Percentiles rank a stretch among this genome's conserved stretches.
phyloP scores from a whole-genome alignment of 2,888 invertebrate genomes.

The Caenorhabditis angaria region DNA sequence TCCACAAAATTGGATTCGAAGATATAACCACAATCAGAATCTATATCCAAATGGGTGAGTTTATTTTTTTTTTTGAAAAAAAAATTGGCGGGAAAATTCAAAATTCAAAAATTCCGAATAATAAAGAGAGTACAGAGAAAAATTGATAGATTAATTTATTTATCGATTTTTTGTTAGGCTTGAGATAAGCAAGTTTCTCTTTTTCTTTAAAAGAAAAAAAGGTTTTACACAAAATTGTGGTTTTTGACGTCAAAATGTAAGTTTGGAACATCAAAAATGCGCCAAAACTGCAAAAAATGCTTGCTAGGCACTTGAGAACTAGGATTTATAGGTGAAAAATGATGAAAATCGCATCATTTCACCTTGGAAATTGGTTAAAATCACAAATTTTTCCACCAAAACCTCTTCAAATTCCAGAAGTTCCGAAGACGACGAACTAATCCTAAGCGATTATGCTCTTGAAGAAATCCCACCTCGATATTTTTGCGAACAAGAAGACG shows the following conservation, averaged over 20 bases:
- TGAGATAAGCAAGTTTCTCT: no score
- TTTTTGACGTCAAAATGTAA: no score
- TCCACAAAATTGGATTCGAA: constrained; percentile 18
- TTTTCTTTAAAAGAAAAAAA: neutral
- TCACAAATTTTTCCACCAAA: neutral
- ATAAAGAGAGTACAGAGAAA: no score
- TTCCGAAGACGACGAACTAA: constrained; percentile 20
- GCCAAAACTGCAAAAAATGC: neutral
- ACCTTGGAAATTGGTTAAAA: neutral
- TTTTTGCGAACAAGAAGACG: constrained; percentile 19
- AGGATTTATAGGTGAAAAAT: neutral
- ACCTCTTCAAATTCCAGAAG: neutral
- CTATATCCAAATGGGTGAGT: constrained; percentile 35
- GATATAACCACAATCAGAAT: constrained; percentile 30
- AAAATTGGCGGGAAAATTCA: no score
- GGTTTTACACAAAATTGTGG: no score
- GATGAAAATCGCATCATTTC: no score
- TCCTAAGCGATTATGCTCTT: constrained; percentile 35
- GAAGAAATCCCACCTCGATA: constrained; percentile 45
- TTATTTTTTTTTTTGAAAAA: neutral
- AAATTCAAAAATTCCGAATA: no score
- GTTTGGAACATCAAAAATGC: neutral
- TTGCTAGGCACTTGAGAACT: no score
- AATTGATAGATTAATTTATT: no score
- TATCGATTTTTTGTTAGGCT: no score